phyloP scores from a whole-genome alignment of 2,113 vertebrate species.

The Mystacornis crossleyi region DNA sequence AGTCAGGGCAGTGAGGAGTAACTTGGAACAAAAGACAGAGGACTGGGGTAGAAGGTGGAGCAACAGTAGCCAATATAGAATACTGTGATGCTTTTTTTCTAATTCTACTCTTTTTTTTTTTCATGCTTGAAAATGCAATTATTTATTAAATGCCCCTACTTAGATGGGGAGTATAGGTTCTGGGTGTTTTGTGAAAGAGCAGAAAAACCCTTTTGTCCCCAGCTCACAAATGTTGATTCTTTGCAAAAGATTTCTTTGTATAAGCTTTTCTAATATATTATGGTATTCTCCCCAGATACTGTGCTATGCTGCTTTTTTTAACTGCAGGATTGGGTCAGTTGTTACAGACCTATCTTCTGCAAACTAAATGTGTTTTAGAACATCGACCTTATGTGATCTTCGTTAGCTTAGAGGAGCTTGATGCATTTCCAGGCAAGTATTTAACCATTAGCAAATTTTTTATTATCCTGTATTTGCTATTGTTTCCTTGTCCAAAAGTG shows the following conservation, averaged over 20 bases:
- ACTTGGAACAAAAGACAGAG: neutral
- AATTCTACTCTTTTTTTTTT: neutral
- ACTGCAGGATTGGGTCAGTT: constrained; percentile 77
- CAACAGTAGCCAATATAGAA: neutral
- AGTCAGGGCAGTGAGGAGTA: neutral
- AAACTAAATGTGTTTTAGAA: neutral
- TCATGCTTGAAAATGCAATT: neutral
- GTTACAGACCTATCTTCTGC: constrained; percentile 44
- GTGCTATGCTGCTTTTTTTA: constrained; percentile 74
- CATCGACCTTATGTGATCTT: constrained; percentile 68
- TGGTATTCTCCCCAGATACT: constrained; percentile 68
- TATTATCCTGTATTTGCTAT: neutral
- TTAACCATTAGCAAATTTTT: neutral
- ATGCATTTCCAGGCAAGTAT: constrained; percentile 76
- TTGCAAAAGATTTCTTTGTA: neutral
- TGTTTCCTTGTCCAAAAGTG: neutral
- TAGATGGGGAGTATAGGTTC: rapidly evolving
- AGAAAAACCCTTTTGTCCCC: rapidly evolving
- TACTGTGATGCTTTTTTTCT: neutral
- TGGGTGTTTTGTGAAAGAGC: neutral
- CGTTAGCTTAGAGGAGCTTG: constrained; percentile 45
- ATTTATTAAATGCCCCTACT: neutral
- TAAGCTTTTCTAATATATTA: neutral
- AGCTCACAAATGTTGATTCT: neutral
- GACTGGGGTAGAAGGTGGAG: neutral